Evolutionary conservation across 92 coral and sea anemone species (phyloP), one percentile per base, ranked within the genome.

Genomic region (Palythoa caribaeorum): DNA sequence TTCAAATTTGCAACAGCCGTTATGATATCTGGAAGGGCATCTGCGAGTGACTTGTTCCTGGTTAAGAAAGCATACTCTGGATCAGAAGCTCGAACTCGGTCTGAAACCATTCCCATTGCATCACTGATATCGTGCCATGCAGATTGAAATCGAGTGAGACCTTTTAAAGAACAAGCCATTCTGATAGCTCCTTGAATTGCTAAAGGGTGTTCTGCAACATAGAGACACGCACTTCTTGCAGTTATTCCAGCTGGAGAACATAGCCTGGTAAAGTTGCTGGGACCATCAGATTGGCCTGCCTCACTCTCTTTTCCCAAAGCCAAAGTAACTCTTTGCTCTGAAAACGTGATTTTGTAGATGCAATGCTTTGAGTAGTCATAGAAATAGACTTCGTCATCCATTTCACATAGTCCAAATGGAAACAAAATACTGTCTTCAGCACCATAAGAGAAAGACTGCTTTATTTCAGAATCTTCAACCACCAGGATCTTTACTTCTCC

Each of bases 61-160:
- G 77, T 77, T 39, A 77, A 85, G 81, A 85, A 79, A 75, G 83
- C 65, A 63, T 62, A 78, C 72, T 73, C 63, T 76, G 84, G 83
- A 87, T 87, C 89, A 76, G 89, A 87, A 66, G 89, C 78, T 53
- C 89, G 89, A 73, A 63, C 83, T 73, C 59, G 62, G 60, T 87
- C 90, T 40, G 86, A 87, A 81, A 87, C 90, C 75, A 79, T 63
- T 87, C 80, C 90, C 90, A 87, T 87, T 68, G 90, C 73, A 63
- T 87, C 86, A 71, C 53, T 74, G 74, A 87, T 69, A 79, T 87
- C 79, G 59, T 79, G 86, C 79, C 86, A 78, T 65, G 87, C 84
- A 78, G 80, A 79, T 63, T 80, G 90, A 87, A 87, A 87, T 57
- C 78, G 90, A 73, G 83, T 72, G 51, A 87, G 86, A 71, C 77